These are phyloP conservation scores for Tiphia femorata DNA, from an alignment of 2,888 invertebrate genomes.

Conservation along the genomic window DNA sequence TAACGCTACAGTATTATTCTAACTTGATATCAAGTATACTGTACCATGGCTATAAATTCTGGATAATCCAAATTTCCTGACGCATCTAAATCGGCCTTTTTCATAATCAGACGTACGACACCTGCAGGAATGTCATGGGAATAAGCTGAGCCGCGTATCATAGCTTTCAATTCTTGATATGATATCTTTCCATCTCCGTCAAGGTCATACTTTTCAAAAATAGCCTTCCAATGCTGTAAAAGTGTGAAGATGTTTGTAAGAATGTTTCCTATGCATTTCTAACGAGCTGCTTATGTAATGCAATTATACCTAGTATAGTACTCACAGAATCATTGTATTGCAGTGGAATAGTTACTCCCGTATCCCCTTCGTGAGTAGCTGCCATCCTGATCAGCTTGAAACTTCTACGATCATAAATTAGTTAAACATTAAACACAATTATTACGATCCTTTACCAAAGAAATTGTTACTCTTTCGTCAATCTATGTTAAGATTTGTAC, in stretches of 20 bases:
- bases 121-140: constrained; percentile 79
- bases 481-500: too few species aligned
- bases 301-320: constrained; percentile 3
- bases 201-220: constrained; percentile 74
- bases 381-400: constrained; percentile 64
- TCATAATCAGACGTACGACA: constrained; percentile 78
- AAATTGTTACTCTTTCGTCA: neutral
- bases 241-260: constrained; percentile 13
- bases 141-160: constrained; percentile 74
- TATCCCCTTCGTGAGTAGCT: constrained; percentile 58
- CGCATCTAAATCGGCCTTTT: constrained; percentile 75
- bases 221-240: constrained; percentile 64
- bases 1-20: too few species aligned
- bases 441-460: neutral
- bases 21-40: constrained; percentile 41
- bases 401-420: constrained; percentile 47
- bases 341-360: constrained; percentile 61
- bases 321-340: constrained; percentile 64
- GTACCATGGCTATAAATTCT: constrained; percentile 81
- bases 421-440: neutral
- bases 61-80: constrained; percentile 79
- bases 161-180: constrained; percentile 75
- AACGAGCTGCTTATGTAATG: neutral
- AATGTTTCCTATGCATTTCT: neutral
- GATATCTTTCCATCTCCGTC: constrained; percentile 80